A percentile compares a stretch with the other conserved stretches of the same genome.
Conservation (phyloP, 2,113 vertebrate species). For the Periophthalmus modestus region DNA sequence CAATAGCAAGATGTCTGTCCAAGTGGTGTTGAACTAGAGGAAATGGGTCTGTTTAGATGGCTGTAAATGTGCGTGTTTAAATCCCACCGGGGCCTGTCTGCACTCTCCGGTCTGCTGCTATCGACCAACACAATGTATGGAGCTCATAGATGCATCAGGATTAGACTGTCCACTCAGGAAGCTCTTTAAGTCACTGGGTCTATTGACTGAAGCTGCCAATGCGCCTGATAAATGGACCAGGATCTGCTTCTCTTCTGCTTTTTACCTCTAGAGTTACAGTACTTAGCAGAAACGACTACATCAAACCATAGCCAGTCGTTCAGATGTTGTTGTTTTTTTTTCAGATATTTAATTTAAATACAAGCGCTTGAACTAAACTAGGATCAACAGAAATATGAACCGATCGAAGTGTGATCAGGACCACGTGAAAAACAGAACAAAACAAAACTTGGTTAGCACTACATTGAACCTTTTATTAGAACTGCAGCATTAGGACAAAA, state of each 20-base stretch:
- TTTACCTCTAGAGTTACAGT: slow-evolving; percentile 37
- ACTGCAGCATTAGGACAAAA: too few relatives aligned
- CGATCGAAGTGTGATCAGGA: too few relatives aligned
- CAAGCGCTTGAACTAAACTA: too few relatives aligned
- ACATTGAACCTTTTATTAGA: too few relatives aligned
- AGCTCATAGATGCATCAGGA: slow-evolving; percentile 47
- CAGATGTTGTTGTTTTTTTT: slow-evolving; percentile 23
- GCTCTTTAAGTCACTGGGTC: slow-evolving; percentile 45
- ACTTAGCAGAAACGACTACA: slow-evolving; percentile 30
- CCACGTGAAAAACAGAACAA: too few relatives aligned
- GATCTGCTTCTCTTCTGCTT: slow-evolving; percentile 27
- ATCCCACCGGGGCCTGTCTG: slow-evolving; percentile 16
- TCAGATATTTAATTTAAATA: neutral
- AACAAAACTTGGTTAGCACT: too few relatives aligned
- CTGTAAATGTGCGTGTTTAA: slow-evolving; percentile 5
- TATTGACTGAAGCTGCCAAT: slow-evolving; percentile 54
- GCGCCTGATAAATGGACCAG: slow-evolving; percentile 56
- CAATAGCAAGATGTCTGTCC: neutral
- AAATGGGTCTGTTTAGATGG: neutral
- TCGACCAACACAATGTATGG: slow-evolving; percentile 31
- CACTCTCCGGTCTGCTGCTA: slow-evolving; percentile 31
- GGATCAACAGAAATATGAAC: too few relatives aligned
- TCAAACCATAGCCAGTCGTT: neutral
- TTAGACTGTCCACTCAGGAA: slow-evolving; percentile 42
- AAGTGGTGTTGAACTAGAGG: neutral